These are phyloP conservation scores for Parus major DNA, from an alignment of 2,113 vertebrate species.

Conservation along the genomic window DNA sequence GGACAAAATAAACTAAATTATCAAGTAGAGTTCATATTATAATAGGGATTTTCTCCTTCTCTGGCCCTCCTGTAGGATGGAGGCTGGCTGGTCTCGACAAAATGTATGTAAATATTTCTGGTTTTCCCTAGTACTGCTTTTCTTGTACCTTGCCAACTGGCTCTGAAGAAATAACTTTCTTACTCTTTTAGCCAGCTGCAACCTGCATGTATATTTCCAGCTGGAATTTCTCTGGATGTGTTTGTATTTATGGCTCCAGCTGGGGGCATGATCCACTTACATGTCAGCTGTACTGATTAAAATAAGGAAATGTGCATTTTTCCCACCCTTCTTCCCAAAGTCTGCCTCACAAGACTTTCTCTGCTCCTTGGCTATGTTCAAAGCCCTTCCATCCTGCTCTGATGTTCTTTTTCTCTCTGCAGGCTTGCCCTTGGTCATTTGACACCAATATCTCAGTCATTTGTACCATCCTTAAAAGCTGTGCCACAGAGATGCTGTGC, in stretches of 20 bases:
- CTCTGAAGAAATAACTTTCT: background rate
- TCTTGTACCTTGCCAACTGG: background rate
- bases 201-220: fast-evolving
- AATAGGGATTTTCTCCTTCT: background rate
- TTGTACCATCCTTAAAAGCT: background rate
- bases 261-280: background rate
- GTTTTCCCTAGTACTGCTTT: background rate
- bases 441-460: background rate
- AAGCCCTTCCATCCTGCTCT: background rate
- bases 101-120: background rate
- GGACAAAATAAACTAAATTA: background rate
- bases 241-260: background rate
- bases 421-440: background rate
- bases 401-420: background rate
- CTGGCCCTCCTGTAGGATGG: background rate
- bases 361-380: background rate
- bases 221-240: background rate
- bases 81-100: background rate
- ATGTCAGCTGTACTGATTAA: background rate
- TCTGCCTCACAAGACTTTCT: background rate
- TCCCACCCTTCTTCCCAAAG: background rate
- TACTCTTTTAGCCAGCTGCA: background rate
- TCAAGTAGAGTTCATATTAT: background rate
- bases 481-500: background rate
- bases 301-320: background rate